A percentile compares a stretch with the other conserved stretches of the same genome.
Conservation (phyloP, 2,888 invertebrate species). For the Trichogramma evanescens region DNA sequence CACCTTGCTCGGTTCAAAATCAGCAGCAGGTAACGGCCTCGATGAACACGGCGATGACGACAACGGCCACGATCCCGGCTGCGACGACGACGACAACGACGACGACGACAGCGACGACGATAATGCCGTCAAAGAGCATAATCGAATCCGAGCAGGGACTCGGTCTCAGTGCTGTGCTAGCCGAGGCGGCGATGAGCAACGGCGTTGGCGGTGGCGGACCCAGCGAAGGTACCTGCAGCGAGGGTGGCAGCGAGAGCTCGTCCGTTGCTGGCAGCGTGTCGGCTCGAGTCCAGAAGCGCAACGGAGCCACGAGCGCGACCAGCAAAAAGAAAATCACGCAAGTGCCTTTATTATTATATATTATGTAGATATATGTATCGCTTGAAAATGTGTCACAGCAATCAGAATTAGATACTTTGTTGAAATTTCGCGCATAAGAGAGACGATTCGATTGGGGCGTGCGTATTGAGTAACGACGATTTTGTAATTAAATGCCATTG, state of each 20-base stretch:
- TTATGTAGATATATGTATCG: too few relatives aligned
- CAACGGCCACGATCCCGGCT: slow-evolving; percentile 28
- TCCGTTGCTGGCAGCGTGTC: slow-evolving; percentile 55
- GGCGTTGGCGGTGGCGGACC: slow-evolving; percentile 33
- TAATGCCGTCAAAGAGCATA: slow-evolving; percentile 52
- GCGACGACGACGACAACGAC: slow-evolving; percentile 57
- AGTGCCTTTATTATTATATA: too few relatives aligned
- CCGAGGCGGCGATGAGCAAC: slow-evolving; percentile 19
- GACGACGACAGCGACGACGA: slow-evolving; percentile 67
- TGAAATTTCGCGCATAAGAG: too few relatives aligned
- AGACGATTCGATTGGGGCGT: too few relatives aligned
- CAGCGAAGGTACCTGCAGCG: slow-evolving; percentile 54
- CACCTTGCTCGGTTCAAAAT: slow-evolving; percentile 33
- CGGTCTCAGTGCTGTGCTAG: too few relatives aligned
- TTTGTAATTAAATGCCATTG: too few relatives aligned
- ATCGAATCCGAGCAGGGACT: slow-evolving; percentile 25
- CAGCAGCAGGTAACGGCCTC: too few relatives aligned
- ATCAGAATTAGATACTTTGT: too few relatives aligned
- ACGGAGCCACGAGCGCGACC: slow-evolving; percentile 45
- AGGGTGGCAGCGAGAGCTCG: slow-evolving; percentile 73
- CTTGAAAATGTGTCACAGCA: too few relatives aligned
- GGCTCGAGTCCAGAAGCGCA: slow-evolving; percentile 34
- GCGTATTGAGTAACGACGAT: too few relatives aligned
- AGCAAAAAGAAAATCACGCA: slow-evolving; percentile 18
- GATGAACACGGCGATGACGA: slow-evolving; percentile 28